These are phyloP conservation scores for Thumatha senex DNA, from an alignment of 2,888 invertebrate genomes.

Conservation along the genomic window DNA sequence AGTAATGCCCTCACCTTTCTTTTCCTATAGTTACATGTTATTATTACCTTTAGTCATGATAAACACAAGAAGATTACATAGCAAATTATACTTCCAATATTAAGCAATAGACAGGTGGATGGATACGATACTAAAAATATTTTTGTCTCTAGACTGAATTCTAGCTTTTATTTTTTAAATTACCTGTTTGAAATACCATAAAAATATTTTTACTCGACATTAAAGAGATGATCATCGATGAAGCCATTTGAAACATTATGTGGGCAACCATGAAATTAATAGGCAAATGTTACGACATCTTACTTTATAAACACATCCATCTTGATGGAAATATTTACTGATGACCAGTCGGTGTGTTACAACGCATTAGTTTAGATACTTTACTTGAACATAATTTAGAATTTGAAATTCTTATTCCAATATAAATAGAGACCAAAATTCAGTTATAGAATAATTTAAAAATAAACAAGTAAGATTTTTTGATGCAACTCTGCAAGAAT, in stretches of 20 bases:
- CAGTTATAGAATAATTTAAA: slow-evolving; percentile 31
- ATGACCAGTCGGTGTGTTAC: slow-evolving; percentile 39
- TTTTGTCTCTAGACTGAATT: slow-evolving; percentile 18
- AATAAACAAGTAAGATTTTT: slow-evolving; percentile 23
- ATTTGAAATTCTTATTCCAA: slow-evolving; percentile 28
- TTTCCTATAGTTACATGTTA: slow-evolving; percentile 45
- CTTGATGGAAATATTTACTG: slow-evolving; percentile 62
- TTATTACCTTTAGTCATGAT: slow-evolving; percentile 67
- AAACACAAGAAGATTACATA: slow-evolving; percentile 55
- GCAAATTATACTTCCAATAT: slow-evolving; percentile 33
- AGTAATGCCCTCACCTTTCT: slow-evolving; percentile 54
- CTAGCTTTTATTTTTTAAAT: slow-evolving; percentile 10
- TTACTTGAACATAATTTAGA: slow-evolving; percentile 31
- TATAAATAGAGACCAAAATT: slow-evolving; percentile 29
- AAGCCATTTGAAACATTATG: slow-evolving; percentile 50
- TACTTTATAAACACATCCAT: slow-evolving; percentile 58
- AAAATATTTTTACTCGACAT: slow-evolving; percentile 28
- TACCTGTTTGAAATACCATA: slow-evolving; percentile 28
- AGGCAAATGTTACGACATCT: slow-evolving; percentile 61
- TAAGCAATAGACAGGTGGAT: slow-evolving; percentile 30
- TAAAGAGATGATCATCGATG: slow-evolving; percentile 22
- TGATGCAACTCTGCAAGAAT: slow-evolving; percentile 43
- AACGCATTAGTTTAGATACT: slow-evolving; percentile 35
- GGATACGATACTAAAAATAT: background rate
- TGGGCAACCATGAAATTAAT: slow-evolving; percentile 67